Percentiles rank a stretch among this genome's conserved stretches.
phyloP scores from a whole-genome alignment of 1,140 invertebrate genomes.

The Bradynema listronoti region DNA sequence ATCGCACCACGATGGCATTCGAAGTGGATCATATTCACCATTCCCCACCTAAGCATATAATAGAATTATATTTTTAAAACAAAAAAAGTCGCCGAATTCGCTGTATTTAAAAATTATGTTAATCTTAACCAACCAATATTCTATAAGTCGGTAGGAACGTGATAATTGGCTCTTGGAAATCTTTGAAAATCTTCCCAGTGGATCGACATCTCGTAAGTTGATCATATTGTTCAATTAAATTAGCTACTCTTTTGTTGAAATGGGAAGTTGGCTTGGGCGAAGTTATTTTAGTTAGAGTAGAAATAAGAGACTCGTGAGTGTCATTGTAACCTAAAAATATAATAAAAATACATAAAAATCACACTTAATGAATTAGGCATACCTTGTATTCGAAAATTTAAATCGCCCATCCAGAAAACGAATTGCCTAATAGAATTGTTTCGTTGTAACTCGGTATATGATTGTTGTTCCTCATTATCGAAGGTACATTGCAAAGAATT shows the following conservation, averaged over 20 bases:
- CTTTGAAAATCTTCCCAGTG: slow-evolving; percentile 14
- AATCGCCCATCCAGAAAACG: slow-evolving; percentile 32
- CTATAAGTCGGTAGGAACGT: slow-evolving; percentile 31
- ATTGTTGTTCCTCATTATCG: slow-evolving; percentile 16
- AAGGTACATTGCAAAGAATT: slow-evolving; percentile 15
- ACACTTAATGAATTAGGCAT: slow-evolving; percentile 6
- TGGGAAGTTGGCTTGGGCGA: no score
- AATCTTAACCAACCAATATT: slow-evolving; percentile 20
- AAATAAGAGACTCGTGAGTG: no score
- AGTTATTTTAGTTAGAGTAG: no score
- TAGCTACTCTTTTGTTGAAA: no score
- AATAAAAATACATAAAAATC: not conserved
- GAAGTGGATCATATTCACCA: slow-evolving; percentile 16
- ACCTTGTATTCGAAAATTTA: slow-evolving; percentile 28
- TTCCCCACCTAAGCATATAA: slow-evolving; percentile 7
- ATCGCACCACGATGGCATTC: slow-evolving; percentile 28
- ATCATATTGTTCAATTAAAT: slow-evolving; percentile 22
- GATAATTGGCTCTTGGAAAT: slow-evolving; percentile 24
- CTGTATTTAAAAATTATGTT: not conserved
- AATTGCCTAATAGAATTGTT: slow-evolving; percentile 17
- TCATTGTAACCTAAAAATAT: slow-evolving; percentile 16
- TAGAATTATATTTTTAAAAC: not conserved
- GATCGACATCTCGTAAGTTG: slow-evolving; percentile 20
- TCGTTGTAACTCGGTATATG: not conserved
- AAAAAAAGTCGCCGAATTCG: no score